Evolutionary conservation across 1,140 invertebrate genomes (phyloP), one percentile per base, ranked within the genome.

Genomic region (Macrobrachium nipponense): DNA sequence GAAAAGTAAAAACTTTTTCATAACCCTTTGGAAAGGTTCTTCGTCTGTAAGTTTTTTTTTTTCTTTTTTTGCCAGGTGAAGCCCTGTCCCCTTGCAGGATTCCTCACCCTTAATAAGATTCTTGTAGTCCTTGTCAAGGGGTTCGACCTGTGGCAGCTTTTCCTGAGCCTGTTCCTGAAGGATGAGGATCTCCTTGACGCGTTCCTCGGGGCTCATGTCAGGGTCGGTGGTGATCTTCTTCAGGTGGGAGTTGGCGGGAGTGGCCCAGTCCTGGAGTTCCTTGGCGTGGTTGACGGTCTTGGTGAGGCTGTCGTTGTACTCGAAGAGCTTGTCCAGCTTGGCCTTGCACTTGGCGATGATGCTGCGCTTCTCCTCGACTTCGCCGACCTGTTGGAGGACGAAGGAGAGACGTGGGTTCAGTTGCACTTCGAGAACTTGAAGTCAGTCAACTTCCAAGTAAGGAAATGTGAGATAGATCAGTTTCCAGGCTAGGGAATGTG

Each of bases 151-250:
- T 6, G 88, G 88, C 20, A 78, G 18, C 75, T 64, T 85, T 51
- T 81, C 79, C 43, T 79, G n/a, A 23, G 77, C 75, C 61, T 90
- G 89, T 17, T 89, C 88, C 77, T 88, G 87, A 6, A 90, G 86
- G 66, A 85, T 78, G 66, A 90, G 85, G 51, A 89, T 90, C 66
- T 88, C 86, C 66, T 88, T 88, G 20, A 90, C 89, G 10, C 89
- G 79, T 81, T 90, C 87, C 75, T 90, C 89, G 11, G 89, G 89
- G 78, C 89, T 88, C 80, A 90, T 66, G 1, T 89, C 82, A 59
- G 85, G 78, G 72, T 75, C 84, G 11, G 82, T 87, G 70, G 86
- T 86, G 84, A 90, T 87, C 44, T 89, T 88, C 64, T 89, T 81
- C n/a, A 90, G 87, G 84, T 90, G 87, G 27, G 58, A 77, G 73